Base-by-base conservation (phyloP, 2,113 vertebrate species). In the Campylomormyrus numenius region DNA sequence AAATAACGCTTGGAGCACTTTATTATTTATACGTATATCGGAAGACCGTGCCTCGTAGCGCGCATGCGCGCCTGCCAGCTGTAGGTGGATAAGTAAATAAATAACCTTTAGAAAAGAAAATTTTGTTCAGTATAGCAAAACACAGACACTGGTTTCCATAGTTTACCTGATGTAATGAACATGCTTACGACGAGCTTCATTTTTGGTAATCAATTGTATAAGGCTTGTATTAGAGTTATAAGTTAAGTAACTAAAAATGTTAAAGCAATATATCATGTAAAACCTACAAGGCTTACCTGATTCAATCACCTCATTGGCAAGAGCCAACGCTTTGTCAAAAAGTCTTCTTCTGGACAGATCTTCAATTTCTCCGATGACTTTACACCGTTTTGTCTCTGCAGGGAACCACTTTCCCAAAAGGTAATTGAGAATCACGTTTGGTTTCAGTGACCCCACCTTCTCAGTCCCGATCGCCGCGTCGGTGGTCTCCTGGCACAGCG, bases 371-470 rank as follows among this genome's bases (percentile, higher is more conserved):
- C 89, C 87, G 0, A 95, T 92, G 1, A 91, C 91, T 90, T 95
- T 95, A 1, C 91, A 93, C 48, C 89, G 93, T 77, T 93, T 92
- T 89, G 94, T 91, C 90, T 97, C 96, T 11, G 91, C 94, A 1
- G 97, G 97, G 94, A 97, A 98, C 96, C 97, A 98, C 93, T 98
- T 99, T 5, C 97, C 96, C 0, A 97, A 89, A 49, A 99, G 94
- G 92, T 96, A 96, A 89, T 91, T 94, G 21, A 99, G 94, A 0
- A 97, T 92, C 2, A 99, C 97, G 46, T 96, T 97, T 0, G 56
- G 52, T 42, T 93, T 94, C 50, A 90, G 89, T 45, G 92, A 91
- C 9, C 10, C 48, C 39, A 86, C 88, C 66, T 84, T 88, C 8
- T 58, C 89, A 50, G 58, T 87, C 0, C 93, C 89, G 62, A 70